These are phyloP conservation scores for Acanthosepion esculentum DNA, from an alignment of 2,888 invertebrate species.

Conservation along the genomic window DNA sequence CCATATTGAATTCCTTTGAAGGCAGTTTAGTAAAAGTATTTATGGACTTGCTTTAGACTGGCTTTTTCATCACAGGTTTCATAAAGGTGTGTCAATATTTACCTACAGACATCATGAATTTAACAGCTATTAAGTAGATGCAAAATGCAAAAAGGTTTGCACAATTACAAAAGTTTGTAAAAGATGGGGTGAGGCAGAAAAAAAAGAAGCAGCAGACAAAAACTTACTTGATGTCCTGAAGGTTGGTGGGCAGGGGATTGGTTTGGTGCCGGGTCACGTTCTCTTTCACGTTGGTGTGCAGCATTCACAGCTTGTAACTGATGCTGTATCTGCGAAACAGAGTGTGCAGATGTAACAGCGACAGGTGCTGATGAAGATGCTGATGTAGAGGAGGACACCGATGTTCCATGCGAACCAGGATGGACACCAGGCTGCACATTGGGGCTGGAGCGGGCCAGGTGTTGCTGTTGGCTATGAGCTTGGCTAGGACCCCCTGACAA, in stretches of 20 bases:
- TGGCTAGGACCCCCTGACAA: constrained; percentile 6
- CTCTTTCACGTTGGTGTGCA: constrained; percentile 38
- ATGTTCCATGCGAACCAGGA: background rate
- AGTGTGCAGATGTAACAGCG: background rate
- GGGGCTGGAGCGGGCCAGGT: constrained; percentile 52
- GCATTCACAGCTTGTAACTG: constrained; percentile 40
- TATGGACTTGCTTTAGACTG: no score
- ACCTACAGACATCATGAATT: no score
- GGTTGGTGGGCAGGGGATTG: constrained; percentile 45
- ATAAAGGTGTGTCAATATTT: no score
- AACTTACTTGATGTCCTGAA: constrained; percentile 42
- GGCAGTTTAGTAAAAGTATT: no score
- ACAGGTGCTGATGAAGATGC: constrained; percentile 10
- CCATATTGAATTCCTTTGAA: no score
- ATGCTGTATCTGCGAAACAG: constrained; percentile 40
- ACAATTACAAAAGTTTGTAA: no score
- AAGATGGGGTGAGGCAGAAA: no score
- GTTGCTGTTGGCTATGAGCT: constrained; percentile 57
- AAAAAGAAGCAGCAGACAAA: no score
- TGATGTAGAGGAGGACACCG: background rate
- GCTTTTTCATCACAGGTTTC: no score
- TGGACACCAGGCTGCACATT: constrained; percentile 24
- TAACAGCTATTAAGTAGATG: no score
- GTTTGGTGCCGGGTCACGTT: constrained; percentile 38
- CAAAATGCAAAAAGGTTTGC: no score